phyloP scores from a whole-genome alignment of 2,113 vertebrate species.

The Paradoxurus hermaphroditus region DNA sequence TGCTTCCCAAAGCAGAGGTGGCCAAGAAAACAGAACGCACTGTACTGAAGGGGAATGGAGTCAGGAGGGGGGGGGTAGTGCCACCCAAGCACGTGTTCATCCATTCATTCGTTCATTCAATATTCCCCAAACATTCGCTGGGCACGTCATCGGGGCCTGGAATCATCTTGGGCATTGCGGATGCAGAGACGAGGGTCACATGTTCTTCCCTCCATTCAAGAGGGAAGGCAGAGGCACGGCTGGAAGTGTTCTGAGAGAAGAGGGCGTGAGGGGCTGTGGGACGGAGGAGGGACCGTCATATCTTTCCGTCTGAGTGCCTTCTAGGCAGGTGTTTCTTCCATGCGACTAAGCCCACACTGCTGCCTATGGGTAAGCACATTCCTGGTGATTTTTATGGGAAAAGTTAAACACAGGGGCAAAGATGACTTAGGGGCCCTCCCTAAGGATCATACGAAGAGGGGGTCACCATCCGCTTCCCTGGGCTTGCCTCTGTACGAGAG shows the following conservation, averaged over 20 bases:
- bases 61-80: neutral
- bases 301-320: neutral
- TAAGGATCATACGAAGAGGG: neutral
- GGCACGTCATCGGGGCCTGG: neutral
- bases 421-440: neutral
- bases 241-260: too few species aligned
- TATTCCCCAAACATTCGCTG: neutral
- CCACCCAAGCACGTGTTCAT: neutral
- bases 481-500: neutral
- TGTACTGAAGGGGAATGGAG: neutral
- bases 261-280: neutral
- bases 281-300: neutral
- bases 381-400: neutral
- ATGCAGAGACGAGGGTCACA: neutral
- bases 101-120: neutral
- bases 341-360: neutral
- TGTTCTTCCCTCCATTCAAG: neutral
- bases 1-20: neutral
- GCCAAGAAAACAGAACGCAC: neutral
- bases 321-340: neutral
- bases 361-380: neutral
- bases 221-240: neutral
- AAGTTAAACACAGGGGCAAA: neutral
- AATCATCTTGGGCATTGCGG: neutral
- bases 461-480: neutral